Percentiles rank a stretch among this genome's conserved stretches.
phyloP scores from a whole-genome alignment of 2,113 vertebrate species.

The Candoia aspera region DNA sequence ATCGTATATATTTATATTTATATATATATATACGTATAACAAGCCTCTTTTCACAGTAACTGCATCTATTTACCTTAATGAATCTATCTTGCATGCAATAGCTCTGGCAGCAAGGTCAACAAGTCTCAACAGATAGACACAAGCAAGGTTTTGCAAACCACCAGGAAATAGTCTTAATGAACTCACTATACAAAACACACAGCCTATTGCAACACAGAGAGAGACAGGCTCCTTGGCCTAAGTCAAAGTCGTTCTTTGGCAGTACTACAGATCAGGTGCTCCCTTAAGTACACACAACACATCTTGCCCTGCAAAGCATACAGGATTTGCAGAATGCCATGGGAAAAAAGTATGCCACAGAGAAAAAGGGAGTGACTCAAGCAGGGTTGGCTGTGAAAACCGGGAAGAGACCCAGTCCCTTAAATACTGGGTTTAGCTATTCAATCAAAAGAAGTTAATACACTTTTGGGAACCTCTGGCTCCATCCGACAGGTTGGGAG shows the following conservation, averaged over 20 bases:
- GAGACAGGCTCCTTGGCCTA: not conserved
- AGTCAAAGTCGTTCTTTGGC: slow-evolving; percentile 9
- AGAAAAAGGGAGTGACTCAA: not conserved
- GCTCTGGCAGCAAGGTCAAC: not conserved
- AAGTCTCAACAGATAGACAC: not conserved
- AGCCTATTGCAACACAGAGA: not conserved
- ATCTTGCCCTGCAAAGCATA: not conserved
- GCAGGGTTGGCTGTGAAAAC: not conserved
- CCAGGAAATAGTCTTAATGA: not conserved
- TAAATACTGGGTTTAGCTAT: not conserved
- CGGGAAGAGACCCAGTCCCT: too few relatives aligned
- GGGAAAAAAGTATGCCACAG: not conserved
- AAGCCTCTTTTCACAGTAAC: not conserved
- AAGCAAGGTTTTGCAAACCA: not conserved
- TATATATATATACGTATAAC: not conserved
- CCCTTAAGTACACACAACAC: not conserved
- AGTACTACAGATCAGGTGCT: not conserved
- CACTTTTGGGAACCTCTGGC: not conserved
- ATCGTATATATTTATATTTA: not conserved
- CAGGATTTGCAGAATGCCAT: not conserved
- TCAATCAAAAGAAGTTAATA: not conserved
- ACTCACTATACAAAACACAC: not conserved
- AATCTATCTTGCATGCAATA: not conserved
- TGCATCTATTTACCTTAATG: not conserved
- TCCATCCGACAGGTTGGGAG: not conserved